Percentiles rank a stretch among this genome's conserved stretches.
These are phyloP conservation scores for Leucophora obtusa DNA, from an alignment of 2,888 invertebrate genomes.

Conservation along the genomic window DNA sequence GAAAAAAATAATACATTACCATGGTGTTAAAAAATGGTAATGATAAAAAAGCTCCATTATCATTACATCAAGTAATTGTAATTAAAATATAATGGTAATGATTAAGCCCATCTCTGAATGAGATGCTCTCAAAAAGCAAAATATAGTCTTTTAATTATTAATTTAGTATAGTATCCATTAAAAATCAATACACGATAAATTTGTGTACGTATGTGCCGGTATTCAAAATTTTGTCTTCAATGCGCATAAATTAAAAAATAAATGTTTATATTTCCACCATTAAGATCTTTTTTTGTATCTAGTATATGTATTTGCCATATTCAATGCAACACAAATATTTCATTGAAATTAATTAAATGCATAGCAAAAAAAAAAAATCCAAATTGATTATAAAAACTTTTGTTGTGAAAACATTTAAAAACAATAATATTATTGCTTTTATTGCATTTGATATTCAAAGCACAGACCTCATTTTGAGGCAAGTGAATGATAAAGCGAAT, in stretches of 20 bases:
- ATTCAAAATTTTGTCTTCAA: not conserved
- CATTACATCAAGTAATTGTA: too few relatives aligned
- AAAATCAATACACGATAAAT: not conserved
- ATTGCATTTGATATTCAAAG: constrained; percentile 43
- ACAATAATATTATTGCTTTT: constrained; percentile 49
- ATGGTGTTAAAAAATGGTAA: too few relatives aligned
- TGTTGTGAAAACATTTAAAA: constrained; percentile 50
- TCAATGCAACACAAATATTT: constrained; percentile 21
- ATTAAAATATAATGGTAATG: too few relatives aligned
- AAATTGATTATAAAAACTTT: constrained; percentile 52
- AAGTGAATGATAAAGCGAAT: not conserved
- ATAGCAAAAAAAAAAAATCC: constrained; percentile 10
- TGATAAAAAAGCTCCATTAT: too few relatives aligned
- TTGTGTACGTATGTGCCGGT: not conserved
- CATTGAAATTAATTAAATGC: constrained; percentile 51
- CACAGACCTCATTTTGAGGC: not conserved
- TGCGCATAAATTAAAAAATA: not conserved
- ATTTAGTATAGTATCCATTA: constrained; percentile 26
- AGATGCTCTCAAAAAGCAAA: too few relatives aligned
- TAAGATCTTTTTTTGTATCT: constrained; percentile 12
- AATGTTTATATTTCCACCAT: not conserved
- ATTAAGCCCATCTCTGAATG: too few relatives aligned
- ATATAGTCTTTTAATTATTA: not conserved
- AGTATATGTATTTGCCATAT: constrained; percentile 2
- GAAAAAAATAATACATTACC: too few relatives aligned